Evolutionary conservation across 2,797 vertebrate species (phyloP).

Genomic region (Siniperca obscura): DNA sequence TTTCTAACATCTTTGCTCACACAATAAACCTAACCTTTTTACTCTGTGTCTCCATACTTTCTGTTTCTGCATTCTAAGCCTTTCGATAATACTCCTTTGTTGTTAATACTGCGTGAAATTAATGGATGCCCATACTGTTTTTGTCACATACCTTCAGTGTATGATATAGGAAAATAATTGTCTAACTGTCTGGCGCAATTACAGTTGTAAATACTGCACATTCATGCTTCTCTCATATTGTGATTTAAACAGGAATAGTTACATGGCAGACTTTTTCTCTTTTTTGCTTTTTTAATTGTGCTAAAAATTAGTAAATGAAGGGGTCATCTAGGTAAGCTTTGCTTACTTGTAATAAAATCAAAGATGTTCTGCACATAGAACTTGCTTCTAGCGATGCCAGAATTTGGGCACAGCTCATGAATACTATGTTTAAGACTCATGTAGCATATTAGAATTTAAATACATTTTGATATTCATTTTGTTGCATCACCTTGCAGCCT

Average conservation of each 20-base stretch:
- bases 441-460: background rate
- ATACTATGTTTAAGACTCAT: background rate
- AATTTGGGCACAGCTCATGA: background rate
- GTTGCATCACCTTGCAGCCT: background rate
- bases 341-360: background rate
- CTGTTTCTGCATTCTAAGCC: background rate
- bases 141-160: slow-evolving; percentile 5
- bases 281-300: background rate
- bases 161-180: background rate
- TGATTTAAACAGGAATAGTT: background rate
- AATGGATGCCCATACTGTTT: background rate
- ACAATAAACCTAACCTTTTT: slow-evolving; percentile 17
- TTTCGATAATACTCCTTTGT: background rate
- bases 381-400: background rate
- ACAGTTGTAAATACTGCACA: background rate
- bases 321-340: background rate
- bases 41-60: background rate
- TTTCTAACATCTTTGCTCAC: slow-evolving; percentile 23
- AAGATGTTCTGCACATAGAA: background rate
- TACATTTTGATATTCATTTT: background rate
- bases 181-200: background rate
- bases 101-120: slow-evolving; percentile 3
- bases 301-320: background rate
- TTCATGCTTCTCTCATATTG: background rate
- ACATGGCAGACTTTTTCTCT: background rate